These are phyloP conservation scores for Hycleus cichorii DNA, from an alignment of 1,140 invertebrate genomes.

Conservation along the genomic window DNA sequence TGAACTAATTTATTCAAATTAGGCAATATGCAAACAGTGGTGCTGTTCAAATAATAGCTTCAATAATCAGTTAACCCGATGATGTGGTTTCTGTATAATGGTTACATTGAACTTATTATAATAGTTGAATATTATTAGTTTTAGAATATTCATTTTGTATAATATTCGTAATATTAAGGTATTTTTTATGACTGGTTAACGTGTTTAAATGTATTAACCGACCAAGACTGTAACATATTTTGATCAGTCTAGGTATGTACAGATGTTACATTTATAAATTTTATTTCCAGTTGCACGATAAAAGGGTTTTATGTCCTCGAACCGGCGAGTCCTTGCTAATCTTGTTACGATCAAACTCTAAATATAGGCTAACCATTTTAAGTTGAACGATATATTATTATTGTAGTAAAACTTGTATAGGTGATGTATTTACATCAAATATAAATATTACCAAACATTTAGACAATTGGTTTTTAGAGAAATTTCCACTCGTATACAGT, in stretches of 20 bases:
- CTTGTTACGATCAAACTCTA: constrained; percentile 13
- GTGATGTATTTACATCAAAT: too few species aligned
- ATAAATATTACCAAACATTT: too few species aligned
- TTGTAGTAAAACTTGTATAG: constrained; percentile 8
- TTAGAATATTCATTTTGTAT: neutral
- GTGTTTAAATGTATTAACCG: constrained; percentile 5
- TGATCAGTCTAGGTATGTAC: neutral
- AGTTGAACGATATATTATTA: constrained; percentile 14
- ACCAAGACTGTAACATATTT: neutral
- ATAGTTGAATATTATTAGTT: too few species aligned
- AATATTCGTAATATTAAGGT: constrained; percentile 4
- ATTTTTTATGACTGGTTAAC: constrained; percentile 14
- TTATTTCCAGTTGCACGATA: constrained; percentile 16
- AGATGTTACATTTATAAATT: constrained; percentile 15
- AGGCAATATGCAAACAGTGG: too few species aligned
- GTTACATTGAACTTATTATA: too few species aligned
- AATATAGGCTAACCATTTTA: constrained; percentile 14
- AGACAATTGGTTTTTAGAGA: too few species aligned
- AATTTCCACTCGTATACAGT: too few species aligned
- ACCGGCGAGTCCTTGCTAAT: constrained; percentile 14
- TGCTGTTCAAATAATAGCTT: too few species aligned
- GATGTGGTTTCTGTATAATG: too few species aligned
- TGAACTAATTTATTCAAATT: too few species aligned
- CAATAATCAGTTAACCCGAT: too few species aligned
- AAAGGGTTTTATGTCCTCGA: constrained; percentile 18